These are phyloP conservation scores for Chelonus formosanus DNA, from an alignment of 2,888 invertebrate species.

Conservation along the genomic window DNA sequence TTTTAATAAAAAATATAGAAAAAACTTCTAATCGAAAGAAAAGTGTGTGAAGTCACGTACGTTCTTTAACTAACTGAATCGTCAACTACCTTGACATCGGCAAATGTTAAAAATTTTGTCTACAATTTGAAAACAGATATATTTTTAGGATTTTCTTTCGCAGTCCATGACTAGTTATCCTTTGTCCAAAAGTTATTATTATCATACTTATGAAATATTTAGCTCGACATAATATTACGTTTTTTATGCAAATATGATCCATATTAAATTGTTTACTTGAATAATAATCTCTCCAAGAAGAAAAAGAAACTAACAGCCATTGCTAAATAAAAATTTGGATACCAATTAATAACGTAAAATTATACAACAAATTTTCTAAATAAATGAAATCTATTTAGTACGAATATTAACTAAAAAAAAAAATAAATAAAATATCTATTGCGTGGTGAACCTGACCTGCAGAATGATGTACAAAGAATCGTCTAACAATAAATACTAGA, in stretches of 20 bases:
- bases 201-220: conserved; percentile 52
- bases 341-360: background rate
- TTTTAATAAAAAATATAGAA: conserved; percentile 11
- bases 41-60: conserved; percentile 35
- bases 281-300: too few relatives aligned
- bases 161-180: conserved; percentile 32
- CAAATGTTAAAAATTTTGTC: conserved; percentile 13
- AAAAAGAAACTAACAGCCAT: too few relatives aligned
- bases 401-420: background rate
- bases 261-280: background rate
- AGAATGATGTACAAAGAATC: conserved; percentile 36
- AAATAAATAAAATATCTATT: conserved; percentile 32
- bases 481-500: conserved; percentile 22
- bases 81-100: conserved; percentile 31
- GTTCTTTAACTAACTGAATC: conserved; percentile 44
- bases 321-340: too few relatives aligned
- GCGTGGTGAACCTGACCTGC: conserved; percentile 49
- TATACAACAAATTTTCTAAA: too few relatives aligned
- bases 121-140: conserved; percentile 31
- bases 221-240: conserved; percentile 32
- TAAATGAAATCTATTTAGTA: too few relatives aligned
- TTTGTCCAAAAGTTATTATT: conserved; percentile 48
- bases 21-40: conserved; percentile 5
- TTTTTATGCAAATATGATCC: background rate
- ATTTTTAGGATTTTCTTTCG: conserved; percentile 48